phyloP scores from a whole-genome alignment of 2,797 vertebrate species.

The Catostomus latipinnis region DNA sequence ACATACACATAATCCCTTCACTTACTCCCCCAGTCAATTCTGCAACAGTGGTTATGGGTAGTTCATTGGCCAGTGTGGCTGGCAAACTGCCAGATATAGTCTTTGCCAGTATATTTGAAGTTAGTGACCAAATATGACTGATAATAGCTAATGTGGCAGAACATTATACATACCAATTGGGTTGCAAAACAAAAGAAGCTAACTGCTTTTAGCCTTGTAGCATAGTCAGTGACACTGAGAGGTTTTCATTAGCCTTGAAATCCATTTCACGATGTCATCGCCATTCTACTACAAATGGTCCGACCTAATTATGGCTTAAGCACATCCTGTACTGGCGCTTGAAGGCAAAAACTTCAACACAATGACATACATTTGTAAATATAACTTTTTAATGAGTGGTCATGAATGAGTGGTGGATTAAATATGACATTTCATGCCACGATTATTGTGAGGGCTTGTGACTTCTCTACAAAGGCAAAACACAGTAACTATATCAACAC shows the following conservation, averaged over 20 bases:
- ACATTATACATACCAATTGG: slow-evolving; percentile 39
- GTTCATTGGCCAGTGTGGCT: slow-evolving; percentile 37
- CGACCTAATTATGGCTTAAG: slow-evolving; percentile 4
- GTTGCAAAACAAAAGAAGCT: slow-evolving; percentile 21
- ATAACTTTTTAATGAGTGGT: not conserved
- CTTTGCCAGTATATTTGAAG: slow-evolving; percentile 27
- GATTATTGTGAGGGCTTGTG: no score
- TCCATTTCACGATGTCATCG: slow-evolving; percentile 13
- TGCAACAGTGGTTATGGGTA: slow-evolving; percentile 11
- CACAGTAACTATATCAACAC: no score
- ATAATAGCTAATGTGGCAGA: slow-evolving; percentile 31
- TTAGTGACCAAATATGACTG: slow-evolving; percentile 40
- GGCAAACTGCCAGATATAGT: not conserved
- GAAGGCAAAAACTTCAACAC: not conserved
- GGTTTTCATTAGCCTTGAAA: slow-evolving; percentile 20
- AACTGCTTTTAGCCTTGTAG: slow-evolving; percentile 36
- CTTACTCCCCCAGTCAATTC: not conserved
- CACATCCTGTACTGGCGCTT: not conserved
- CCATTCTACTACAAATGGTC: not conserved
- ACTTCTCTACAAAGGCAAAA: no score
- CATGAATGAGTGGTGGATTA: not conserved
- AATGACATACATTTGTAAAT: slow-evolving; percentile 14
- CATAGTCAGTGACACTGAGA: slow-evolving; percentile 15
- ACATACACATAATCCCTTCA: not conserved
- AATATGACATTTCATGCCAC: not conserved